A percentile compares a stretch with the other conserved stretches of the same genome.
phyloP scores from a whole-genome alignment of 1,140 invertebrate species.

The Macrosteles quadrilineatus region DNA sequence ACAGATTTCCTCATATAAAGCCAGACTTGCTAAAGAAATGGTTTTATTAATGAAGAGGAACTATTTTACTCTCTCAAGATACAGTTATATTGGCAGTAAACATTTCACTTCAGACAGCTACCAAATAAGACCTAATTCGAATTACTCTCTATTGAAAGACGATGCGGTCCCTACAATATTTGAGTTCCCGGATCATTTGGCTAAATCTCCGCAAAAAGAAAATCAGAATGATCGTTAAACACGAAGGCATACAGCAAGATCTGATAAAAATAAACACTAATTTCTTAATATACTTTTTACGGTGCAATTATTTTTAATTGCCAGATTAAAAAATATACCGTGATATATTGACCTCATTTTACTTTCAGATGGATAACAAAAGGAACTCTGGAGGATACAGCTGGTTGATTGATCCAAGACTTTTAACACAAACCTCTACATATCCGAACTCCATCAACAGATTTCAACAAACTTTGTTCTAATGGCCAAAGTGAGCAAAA shows the following conservation, averaged over 20 bases:
- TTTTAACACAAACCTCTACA: no score
- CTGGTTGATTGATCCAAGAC: no score
- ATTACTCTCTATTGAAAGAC: neutral
- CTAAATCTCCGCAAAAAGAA: neutral
- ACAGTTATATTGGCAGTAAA: neutral
- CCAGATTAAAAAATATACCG: no score
- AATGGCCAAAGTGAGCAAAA: no score
- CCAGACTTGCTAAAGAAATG: neutral
- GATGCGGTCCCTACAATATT: neutral
- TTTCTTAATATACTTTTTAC: no score
- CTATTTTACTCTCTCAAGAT: neutral
- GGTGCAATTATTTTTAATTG: no score
- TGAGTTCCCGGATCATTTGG: neutral
- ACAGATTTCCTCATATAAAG: neutral
- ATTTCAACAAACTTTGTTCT: no score
- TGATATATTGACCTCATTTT: no score
- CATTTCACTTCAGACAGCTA: neutral
- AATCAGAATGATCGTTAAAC: neutral
- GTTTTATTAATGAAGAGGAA: neutral
- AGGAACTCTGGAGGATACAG: no score
- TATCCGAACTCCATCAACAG: no score
- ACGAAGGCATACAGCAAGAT: neutral
- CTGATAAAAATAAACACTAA: no score
- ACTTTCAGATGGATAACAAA: no score
- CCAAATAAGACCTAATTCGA: neutral